Evolutionary conservation across 2,888 invertebrate species (phyloP), one percentile per base, ranked within the genome.

Genomic region (Patella pellucida): DNA sequence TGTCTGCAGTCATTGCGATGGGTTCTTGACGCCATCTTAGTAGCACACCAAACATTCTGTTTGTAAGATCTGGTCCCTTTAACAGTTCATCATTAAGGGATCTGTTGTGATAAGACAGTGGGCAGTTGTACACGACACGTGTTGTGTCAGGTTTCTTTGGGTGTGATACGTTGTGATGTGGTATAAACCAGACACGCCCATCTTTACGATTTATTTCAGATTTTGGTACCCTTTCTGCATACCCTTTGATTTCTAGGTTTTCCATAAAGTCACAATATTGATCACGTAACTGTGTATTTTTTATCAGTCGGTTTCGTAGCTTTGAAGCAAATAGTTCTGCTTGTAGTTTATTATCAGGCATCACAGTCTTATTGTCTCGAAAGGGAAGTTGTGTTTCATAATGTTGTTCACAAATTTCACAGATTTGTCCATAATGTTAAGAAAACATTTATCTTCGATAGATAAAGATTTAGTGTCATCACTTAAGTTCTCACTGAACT

Each of bases 11-110:
- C 0, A 83, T 27, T 27, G 79, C 82, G 16, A 81, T 70, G 16
- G 71, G 71, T 52, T 83, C 78, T 67, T 81, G 70, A 50, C 83
- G 41, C 62, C 82, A 83, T 50, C 80, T 72, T 3, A 77, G 52
- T 16, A 83, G 69, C 14, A 78, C 81, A 12, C 79, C 83, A 19
- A 82, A 16, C 31, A 83, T 72, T 27, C 70, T 81, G 54, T 83
- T 83, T 14, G 74, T 79, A 5, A 82, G 75, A 71, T 83, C 81
- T 14, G 83, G 81, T 3, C 83, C 83, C 52, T 76, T 79, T 14
- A 81, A 19, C 16, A 83, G 71, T 51, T 76, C 62, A 12, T 76
- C 71, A 62, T 82, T 83, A 14, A 83, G 69, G 7, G 80, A 81
- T 3, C 73, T 67, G 2, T 79, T 80, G 27, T 79, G 23, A 50